A percentile compares a stretch with the other conserved stretches of the same genome.
Evolutionary conservation across 2,113 vertebrate species (phyloP).

Genomic region (Sander lucioperca): DNA sequence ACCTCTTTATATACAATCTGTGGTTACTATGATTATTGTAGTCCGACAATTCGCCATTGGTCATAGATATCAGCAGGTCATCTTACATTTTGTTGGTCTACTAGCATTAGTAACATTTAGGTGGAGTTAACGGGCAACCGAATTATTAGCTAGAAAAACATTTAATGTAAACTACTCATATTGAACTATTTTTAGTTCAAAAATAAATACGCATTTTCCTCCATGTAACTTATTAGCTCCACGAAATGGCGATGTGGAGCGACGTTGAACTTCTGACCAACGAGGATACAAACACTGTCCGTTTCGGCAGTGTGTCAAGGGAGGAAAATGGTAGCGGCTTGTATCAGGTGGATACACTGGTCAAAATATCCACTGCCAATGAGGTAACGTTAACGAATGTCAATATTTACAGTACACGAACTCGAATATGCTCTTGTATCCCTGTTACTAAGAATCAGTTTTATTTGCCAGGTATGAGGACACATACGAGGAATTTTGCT

Average conservation of each 20-base stretch:
- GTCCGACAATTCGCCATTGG: fast-evolving
- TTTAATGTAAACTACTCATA: too few relatives aligned
- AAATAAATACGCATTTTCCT: neutral
- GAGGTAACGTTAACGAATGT: conserved; percentile 81
- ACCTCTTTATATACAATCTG: too few relatives aligned
- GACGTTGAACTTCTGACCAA: conserved; percentile 90
- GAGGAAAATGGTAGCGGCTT: conserved; percentile 87
- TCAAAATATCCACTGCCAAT: conserved; percentile 88
- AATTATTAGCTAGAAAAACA: neutral
- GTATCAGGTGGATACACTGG: conserved; percentile 91
- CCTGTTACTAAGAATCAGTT: neutral
- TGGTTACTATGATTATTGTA: too few relatives aligned
- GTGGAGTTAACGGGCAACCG: neutral
- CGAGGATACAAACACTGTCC: conserved; percentile 89
- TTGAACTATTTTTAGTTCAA: fast-evolving
- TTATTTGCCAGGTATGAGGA: too few relatives aligned
- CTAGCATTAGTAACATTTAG: neutral
- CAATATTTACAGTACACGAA: neutral
- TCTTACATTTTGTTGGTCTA: neutral
- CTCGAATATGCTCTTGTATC: neutral
- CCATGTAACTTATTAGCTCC: neutral
- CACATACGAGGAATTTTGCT: too few relatives aligned
- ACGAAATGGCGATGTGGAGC: conserved; percentile 88
- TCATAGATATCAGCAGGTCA: neutral
- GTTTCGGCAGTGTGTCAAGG: conserved; percentile 80